Evolutionary conservation across 2,113 vertebrate species (phyloP).

Genomic region (Labrus mixtus): DNA sequence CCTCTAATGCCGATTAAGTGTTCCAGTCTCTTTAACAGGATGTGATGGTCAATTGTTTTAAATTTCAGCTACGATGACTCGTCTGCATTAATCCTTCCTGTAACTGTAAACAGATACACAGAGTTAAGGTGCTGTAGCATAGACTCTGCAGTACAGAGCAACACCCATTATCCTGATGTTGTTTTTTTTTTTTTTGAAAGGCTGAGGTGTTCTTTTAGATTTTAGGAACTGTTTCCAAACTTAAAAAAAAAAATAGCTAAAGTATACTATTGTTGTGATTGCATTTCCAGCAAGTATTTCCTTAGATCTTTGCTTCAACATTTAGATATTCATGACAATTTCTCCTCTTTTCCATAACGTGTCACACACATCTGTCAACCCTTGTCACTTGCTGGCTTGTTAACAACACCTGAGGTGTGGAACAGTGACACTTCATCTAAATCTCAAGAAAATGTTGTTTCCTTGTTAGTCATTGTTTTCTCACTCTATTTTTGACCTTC

Average conservation of each 20-base stretch:
- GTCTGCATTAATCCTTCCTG: neutral
- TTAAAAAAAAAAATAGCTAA: neutral
- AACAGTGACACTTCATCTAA: slow-evolving; percentile 62
- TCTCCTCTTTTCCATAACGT: slow-evolving; percentile 20
- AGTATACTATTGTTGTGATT: neutral
- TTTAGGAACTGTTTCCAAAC: neutral
- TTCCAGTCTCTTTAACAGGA: neutral
- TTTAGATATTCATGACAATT: neutral
- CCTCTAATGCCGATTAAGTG: neutral
- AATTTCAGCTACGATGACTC: neutral
- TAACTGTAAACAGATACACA: neutral
- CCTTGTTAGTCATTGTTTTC: slow-evolving; percentile 75
- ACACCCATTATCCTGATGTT: neutral
- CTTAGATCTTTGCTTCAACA: neutral
- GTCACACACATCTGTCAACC: slow-evolving; percentile 52
- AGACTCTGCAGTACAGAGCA: no score
- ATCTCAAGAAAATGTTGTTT: slow-evolving; percentile 68
- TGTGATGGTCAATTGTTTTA: neutral
- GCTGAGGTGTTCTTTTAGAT: neutral
- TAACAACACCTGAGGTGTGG: slow-evolving; percentile 64
- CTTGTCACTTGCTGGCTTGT: slow-evolving; percentile 60
- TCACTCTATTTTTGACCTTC: slow-evolving; percentile 76
- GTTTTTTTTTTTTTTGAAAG: neutral
- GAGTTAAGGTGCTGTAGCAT: neutral
- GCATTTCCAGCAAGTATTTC: neutral